These are phyloP conservation scores for Syngnathus typhle DNA, from an alignment of 2,113 vertebrate species.

Conservation along the genomic window DNA sequence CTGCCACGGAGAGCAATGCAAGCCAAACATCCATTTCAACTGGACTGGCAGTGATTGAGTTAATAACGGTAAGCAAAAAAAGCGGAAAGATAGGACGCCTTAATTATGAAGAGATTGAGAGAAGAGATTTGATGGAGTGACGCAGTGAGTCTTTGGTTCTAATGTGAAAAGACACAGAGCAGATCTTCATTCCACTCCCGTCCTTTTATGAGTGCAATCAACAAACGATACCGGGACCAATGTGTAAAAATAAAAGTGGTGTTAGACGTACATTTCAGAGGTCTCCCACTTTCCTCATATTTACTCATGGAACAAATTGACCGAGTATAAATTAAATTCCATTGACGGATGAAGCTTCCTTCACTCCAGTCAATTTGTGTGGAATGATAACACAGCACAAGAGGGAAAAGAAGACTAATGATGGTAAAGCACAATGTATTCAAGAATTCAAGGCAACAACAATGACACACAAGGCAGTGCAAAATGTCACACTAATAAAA, in stretches of 20 bases:
- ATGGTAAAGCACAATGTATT: conserved; percentile 68
- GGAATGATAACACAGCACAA: conserved; percentile 7
- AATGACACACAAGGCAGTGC: conserved; percentile 68
- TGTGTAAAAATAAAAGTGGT: conserved; percentile 1
- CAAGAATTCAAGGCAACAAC: conserved; percentile 69
- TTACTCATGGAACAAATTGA: background rate
- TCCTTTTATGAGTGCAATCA: conserved; percentile 6
- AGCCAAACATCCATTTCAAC: too few relatives aligned
- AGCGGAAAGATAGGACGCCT: too few relatives aligned
- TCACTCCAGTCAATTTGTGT: conserved; percentile 11
- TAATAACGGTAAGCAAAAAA: too few relatives aligned
- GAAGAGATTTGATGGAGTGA: conserved; percentile 24
- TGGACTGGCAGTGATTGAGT: too few relatives aligned
- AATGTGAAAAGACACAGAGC: conserved; percentile 17
- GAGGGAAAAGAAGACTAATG: conserved; percentile 35
- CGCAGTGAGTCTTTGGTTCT: conserved; percentile 61
- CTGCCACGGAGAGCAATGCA: too few relatives aligned
- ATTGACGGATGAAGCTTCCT: background rate
- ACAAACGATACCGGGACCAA: background rate
- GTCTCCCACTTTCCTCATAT: background rate
- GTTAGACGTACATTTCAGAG: background rate
- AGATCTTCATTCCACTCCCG: conserved; percentile 41
- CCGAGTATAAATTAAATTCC: background rate
- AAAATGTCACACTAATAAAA: conserved; percentile 71
- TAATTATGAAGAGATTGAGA: too few relatives aligned